Conservation (phyloP, 1,140 invertebrate species). For the Glossosoma conforme region DNA sequence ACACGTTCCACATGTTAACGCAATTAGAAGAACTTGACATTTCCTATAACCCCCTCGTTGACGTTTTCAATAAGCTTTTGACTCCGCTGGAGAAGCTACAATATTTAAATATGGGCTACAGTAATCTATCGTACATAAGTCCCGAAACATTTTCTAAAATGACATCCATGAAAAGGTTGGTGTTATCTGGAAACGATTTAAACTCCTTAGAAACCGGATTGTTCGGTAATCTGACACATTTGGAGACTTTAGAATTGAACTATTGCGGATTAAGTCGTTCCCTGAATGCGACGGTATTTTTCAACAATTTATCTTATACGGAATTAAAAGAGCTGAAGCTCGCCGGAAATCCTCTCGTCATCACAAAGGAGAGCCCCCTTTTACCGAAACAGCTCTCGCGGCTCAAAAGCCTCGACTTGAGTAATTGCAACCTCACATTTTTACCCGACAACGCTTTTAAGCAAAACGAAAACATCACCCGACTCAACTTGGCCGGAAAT, state of each 20-base stretch:
- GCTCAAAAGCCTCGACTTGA: conserved; percentile 60
- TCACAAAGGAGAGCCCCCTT: conserved; percentile 53
- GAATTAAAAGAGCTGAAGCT: conserved; percentile 64
- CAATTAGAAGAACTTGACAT: conserved; percentile 63
- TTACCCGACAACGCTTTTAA: conserved; percentile 59
- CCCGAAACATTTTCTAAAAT: conserved; percentile 65
- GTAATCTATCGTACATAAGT: conserved; percentile 60
- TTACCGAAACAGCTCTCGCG: conserved; percentile 61
- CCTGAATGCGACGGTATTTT: conserved; percentile 61
- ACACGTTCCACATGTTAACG: conserved; percentile 61
- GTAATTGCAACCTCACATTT: conserved; percentile 58
- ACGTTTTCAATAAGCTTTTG: conserved; percentile 63
- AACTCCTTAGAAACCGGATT: conserved; percentile 62
- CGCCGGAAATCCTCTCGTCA: conserved; percentile 61
- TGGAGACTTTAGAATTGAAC: conserved; percentile 63
- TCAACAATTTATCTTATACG: conserved; percentile 58
- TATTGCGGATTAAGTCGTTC: conserved; percentile 61
- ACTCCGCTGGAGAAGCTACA: conserved; percentile 61
- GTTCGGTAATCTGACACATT: conserved; percentile 61
- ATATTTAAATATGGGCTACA: conserved; percentile 70
- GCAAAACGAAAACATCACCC: conserved; percentile 57
- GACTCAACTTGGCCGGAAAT: conserved; percentile 59
- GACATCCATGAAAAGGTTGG: conserved; percentile 60
- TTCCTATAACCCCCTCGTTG: conserved; percentile 63
- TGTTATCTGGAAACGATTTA: conserved; percentile 64